phyloP scores from a whole-genome alignment of 2,113 vertebrate genomes.

The Hepsetus odoe region DNA sequence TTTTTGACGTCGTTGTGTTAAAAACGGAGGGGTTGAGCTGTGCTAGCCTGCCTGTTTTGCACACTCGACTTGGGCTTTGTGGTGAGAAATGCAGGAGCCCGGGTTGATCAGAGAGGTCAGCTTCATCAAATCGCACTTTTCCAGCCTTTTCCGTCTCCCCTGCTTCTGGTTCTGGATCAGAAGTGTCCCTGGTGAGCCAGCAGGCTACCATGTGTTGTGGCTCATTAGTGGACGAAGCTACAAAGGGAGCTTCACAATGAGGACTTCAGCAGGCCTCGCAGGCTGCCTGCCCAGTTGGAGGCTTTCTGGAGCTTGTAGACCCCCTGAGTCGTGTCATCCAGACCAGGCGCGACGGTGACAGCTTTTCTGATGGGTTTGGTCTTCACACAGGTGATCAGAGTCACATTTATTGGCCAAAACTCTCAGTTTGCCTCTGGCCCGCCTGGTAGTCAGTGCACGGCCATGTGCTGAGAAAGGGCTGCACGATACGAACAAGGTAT shows the following conservation, averaged over 20 bases:
- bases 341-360: no score
- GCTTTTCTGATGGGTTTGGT: background rate
- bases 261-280: background rate
- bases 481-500: no score
- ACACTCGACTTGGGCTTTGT: background rate
- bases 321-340: no score
- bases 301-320: background rate
- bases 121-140: background rate
- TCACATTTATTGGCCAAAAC: no score
- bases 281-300: no score
- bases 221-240: background rate
- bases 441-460: no score
- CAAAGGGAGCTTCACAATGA: conserved; percentile 6
- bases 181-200: background rate
- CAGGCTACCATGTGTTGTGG: background rate
- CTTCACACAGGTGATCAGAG: no score
- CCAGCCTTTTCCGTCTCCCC: no score
- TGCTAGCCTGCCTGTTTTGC: background rate
- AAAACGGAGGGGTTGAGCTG: no score
- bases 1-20: no score
- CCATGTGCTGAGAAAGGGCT: no score
- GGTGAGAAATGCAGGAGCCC: background rate
- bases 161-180: background rate
- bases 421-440: no score
- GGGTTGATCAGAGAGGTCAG: background rate